Evolutionary conservation across 92 coral and sea anemone species (phyloP), one percentile per base, ranked within the genome.

Genomic region (Heteractis magnifica): DNA sequence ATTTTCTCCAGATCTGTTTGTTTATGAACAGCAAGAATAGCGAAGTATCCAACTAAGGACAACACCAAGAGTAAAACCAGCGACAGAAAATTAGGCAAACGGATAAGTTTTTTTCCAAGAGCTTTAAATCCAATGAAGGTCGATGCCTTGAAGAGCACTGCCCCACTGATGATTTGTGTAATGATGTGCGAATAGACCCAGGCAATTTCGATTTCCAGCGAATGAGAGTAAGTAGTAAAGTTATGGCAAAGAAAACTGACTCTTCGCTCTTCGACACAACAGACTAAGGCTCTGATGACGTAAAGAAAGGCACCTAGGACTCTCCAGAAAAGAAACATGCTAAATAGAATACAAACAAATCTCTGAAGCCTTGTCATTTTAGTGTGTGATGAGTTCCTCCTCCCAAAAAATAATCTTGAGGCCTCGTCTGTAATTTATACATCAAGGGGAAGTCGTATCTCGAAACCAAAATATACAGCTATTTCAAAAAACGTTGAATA

Each of bases 321-420:
- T 26, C 82, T 79, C 91, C 91, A 88, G 75, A 72, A 13, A 71
- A 81, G 81, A n/a, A 89, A 81, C 21, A 81, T 8, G 9, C 50
- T 18, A 52, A 80, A 89, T 8, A 62, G 44, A 58, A 76, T 15
- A 65, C 7, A 79, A 41, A 78, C 26, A 23, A 76, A 52, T 51
- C 76, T 84, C 14, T 56, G 71, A 53, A 53, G 58, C 58, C 58
- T 53, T 3, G 58, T 53, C 58, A 53, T 53, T 53, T 53, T 53
- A 12, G 58, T 53, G 13, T 53, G 44, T 34, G 44, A 34, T 34
- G 44, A 34, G 44, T 34, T 34, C 44, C 44, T 34, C 44, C 44
- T 34, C 44, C 44, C 44, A 1, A 1, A 34, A 34, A 34, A 34
- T 1, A 34, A 34, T 34, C 44, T 34, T 34, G 44, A 34, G 44